Percentiles rank a stretch among this genome's conserved stretches.
phyloP scores from a whole-genome alignment of 2,888 invertebrate genomes.

The Leptopterna dolabrata region DNA sequence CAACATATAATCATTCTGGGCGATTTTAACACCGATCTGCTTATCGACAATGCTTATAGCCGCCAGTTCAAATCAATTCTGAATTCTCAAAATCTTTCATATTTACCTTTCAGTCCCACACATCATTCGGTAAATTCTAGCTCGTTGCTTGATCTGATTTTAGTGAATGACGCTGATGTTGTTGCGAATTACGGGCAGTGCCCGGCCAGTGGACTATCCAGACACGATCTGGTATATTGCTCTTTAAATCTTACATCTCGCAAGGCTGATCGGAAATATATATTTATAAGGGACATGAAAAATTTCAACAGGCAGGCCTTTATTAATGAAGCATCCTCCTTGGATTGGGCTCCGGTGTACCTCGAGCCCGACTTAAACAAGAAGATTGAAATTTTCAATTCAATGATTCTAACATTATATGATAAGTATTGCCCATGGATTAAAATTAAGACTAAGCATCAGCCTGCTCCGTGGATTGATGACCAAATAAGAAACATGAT shows the following conservation, averaged over 20 bases:
- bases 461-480: conserved; percentile 2
- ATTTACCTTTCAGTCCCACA: not conserved
- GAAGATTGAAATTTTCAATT: not conserved
- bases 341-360: not conserved
- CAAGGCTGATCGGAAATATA: not conserved
- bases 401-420: not conserved
- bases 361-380: not conserved
- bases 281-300: not conserved
- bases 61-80: too few species aligned
- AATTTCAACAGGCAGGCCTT: not conserved
- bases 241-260: not conserved
- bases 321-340: not conserved
- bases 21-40: too few species aligned
- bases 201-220: not conserved
- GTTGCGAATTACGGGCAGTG: not conserved
- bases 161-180: too few species aligned
- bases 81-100: too few species aligned
- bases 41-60: too few species aligned
- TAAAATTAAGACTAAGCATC: too few species aligned
- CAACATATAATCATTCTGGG: too few species aligned
- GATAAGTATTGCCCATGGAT: too few species aligned
- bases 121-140: not conserved
- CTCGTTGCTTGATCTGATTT: too few species aligned
- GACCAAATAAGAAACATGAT: not conserved
- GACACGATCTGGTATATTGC: conserved; percentile 8